Base-by-base conservation (phyloP, 2,797 vertebrate genomes). In the Chrysocyon brachyurus region DNA sequence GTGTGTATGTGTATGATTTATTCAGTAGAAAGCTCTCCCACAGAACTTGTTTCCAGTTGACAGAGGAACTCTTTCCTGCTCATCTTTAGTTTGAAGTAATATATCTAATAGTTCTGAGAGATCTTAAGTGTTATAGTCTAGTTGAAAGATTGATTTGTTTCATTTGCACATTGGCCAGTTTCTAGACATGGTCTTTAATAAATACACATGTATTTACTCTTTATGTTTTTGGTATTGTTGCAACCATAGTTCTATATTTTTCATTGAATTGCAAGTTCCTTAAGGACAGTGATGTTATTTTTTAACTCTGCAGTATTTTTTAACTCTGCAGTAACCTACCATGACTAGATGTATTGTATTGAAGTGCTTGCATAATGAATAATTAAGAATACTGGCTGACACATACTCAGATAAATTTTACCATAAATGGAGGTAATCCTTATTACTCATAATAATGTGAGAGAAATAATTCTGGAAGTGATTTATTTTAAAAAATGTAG, bases 111-210 rank as follows among this genome's bases (percentile, higher is more conserved):
- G 40, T 70, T 86, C 36, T 79, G n/a, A 40, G 81, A 86, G 40
- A 70, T 86, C 46, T 61, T 79, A 24, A 54, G 40, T 70, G 33
- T 79, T 86, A 70, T 8, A n/a, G 26, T 79, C 40, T 56, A 46
- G 16, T 73, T 81, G 56, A 21, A 82, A 95, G 83, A 64, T 33
- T 81, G 54, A 82, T 83, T 54, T 73, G 33, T 95, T 87, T 87
- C 63, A 63, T 81, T 87, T 91, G 89, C 26, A 81, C 17, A 64
- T 79, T 81, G 33, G 56, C 66, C 21, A 46, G 7, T 87, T 95
- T 87, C n/a, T 26, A 63, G 54, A 17, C 33, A 10, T 16, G 33
- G 46, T 59, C 21, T 36, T 21, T 87, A 63, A 72, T 72, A 83
- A 52, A 86, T 56, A 91, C 21, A 86, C 16, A 28, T 64, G 33